Evolutionary conservation across 2,797 vertebrate species (phyloP).

Genomic region (Sebastes variabilis): DNA sequence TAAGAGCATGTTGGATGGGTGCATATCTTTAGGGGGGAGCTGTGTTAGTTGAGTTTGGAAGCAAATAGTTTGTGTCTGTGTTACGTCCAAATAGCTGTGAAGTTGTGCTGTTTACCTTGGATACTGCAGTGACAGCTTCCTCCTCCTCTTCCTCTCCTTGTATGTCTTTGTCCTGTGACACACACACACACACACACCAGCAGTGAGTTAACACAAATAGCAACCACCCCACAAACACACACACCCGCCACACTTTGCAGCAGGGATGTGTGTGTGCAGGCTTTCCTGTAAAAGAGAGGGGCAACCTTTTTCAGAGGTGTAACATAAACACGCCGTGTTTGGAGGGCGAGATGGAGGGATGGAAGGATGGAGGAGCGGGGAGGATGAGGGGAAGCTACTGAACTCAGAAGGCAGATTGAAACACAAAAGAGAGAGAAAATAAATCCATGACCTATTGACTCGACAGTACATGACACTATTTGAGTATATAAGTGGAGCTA

Average conservation of each 20-base stretch:
- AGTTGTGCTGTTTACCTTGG: conserved; percentile 85
- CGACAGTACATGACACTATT: background rate
- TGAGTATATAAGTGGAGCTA: conserved; percentile 20
- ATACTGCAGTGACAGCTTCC: conserved; percentile 82
- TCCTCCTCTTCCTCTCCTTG: conserved; percentile 81
- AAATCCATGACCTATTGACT: conserved; percentile 29
- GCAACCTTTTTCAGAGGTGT: conserved; percentile 48
- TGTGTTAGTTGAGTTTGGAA: conserved; percentile 3
- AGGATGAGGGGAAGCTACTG: conserved; percentile 17
- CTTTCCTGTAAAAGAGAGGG: conserved; percentile 59
- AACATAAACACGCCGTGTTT: conserved; percentile 63
- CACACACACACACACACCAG: background rate
- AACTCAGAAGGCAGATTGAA: conserved; percentile 22
- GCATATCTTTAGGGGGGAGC: conserved; percentile 3
- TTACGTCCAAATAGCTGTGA: conserved; percentile 27
- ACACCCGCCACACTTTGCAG: conserved; percentile 13
- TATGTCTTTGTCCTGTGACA: conserved; percentile 87
- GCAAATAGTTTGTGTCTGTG: conserved; percentile 41
- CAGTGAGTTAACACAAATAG: conserved; percentile 53
- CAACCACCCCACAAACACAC: conserved; percentile 46
- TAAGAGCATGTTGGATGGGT: background rate
- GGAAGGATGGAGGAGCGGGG: conserved; percentile 5
- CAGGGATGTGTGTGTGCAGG: conserved; percentile 18
- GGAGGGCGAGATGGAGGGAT: conserved; percentile 21
- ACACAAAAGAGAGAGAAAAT: conserved; percentile 62